Evolutionary conservation across 2,888 invertebrate species (phyloP).

Genomic region (Scelioninae gen. 2): DNA sequence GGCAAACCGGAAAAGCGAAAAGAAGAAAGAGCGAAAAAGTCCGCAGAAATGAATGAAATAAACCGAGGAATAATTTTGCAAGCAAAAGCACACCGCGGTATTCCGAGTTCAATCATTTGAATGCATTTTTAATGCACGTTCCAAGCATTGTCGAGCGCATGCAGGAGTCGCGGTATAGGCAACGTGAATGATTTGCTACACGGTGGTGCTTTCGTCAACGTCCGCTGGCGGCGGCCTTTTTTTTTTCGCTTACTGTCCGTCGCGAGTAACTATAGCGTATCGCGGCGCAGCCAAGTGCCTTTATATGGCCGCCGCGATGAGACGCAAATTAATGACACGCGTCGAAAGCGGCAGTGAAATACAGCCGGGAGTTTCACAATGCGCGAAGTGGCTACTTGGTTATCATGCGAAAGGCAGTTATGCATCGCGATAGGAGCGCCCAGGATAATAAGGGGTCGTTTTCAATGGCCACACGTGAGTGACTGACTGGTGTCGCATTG

Average conservation of each 20-base stretch:
- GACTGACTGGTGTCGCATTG: conserved; percentile 61
- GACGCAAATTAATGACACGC: conserved; percentile 69
- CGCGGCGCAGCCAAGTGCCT: conserved; percentile 52
- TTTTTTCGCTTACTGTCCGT: conserved; percentile 47
- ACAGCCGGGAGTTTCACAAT: conserved; percentile 67
- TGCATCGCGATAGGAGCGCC: conserved; percentile 66
- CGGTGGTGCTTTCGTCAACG: conserved; percentile 57
- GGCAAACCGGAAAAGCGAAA: not conserved
- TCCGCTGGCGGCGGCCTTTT: conserved; percentile 32
- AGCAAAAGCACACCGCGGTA: not conserved
- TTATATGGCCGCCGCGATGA: conserved; percentile 61
- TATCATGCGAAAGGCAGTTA: conserved; percentile 54
- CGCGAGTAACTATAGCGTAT: conserved; percentile 49
- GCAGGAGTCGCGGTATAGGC: conserved; percentile 26
- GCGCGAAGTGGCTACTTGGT: conserved; percentile 63
- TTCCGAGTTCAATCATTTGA: conserved; percentile 27
- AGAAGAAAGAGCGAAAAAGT: not conserved
- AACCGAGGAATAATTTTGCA: conserved; percentile 2
- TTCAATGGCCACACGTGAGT: conserved; percentile 61
- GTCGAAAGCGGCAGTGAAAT: conserved; percentile 69
- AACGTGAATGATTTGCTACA: conserved; percentile 55
- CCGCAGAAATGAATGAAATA: not conserved
- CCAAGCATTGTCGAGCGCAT: conserved; percentile 22
- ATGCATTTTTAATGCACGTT: conserved; percentile 34
- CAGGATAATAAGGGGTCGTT: conserved; percentile 69